Base-by-base conservation (phyloP, 1,140 invertebrate species). In the Papilio polytes region DNA sequence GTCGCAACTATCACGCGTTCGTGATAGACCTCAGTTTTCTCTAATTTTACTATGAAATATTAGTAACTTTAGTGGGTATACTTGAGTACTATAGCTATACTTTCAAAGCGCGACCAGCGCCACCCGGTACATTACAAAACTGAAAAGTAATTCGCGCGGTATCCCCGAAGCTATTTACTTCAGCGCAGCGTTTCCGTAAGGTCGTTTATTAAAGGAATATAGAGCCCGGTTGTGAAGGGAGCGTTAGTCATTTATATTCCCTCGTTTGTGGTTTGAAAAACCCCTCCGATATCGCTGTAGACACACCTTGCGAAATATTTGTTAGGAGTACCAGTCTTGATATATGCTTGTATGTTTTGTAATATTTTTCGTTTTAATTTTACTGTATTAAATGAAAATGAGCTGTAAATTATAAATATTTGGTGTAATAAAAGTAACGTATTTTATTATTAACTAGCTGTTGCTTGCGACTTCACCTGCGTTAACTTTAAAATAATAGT, bases 191-290 rank as follows among this genome's bases (percentile, higher is more conserved):
- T 74, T 74, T 74, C 41, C 44, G n/a, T 48, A 51, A 74, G 41
- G 74, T 74, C 74, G 74, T 74, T 74, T 74, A 74, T 74, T 48
- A 74, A 74, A 48, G 22, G 44, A 51, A 74, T 53, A 74, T 74
- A 74, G 44, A 74, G 74, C 44, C 44, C 44, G 74, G 74, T 74
- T 74, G 44, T 74, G 74, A 74, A 74, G 74, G 74, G 41, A 74
- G 74, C 74, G 74, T 74, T 74, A 76, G n/a, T 76, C 41, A 76
- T 76, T 76, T 76, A 76, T 76, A 51, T 76, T 76, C 74, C 44
- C 9, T 51, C 44, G 74, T 76, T 76, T 48, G 41, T 76, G 12
- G 74, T 51, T 13, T 76, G 46, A 51, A 48, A 76, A 76, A 53
- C 51, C 44, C n/a, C 73, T 74, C 44, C 22, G 74, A 76, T 76